Base-by-base conservation (phyloP, 2,797 vertebrate species). In the Heliangelus exortis region DNA sequence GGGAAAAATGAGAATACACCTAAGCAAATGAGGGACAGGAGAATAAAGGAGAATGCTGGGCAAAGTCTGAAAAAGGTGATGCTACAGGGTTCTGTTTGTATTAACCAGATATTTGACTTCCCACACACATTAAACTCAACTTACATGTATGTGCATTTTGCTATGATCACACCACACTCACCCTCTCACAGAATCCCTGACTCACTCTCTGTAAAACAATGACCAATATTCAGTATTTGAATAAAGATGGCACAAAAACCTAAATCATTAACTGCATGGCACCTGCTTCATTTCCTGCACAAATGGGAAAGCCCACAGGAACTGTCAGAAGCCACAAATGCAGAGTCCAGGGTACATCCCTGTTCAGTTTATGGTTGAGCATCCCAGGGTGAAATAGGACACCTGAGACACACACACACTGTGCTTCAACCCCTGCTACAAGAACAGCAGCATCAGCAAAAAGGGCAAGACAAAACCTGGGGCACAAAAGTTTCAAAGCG, bases 371-470 rank as follows among this genome's bases (percentile, higher is more conserved):
- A 53, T 2, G 5, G 71, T 6, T 8, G 3, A 67, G 41, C 41
- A 84, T 16, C 28, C 69, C 6, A 36, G 12, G 29, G 9, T 59
- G 28, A 86, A 53, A 77, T 7, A 5, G 45, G 50, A 9, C 51
- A 51, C 9, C 57, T 0, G 16, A 81, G 50, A 67, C 14, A 55
- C 12, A 16, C 12, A 16, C 1, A 4, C 0, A 3, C n/a, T 39
- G 34, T 12, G 16, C 39, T 74, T 67, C 68, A 66, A 90, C 58
- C 18, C 39, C 48, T 33, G 57, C 47, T 15, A 28, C 1, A 3
- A 31, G 51, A 85, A 50, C 0, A 1, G 23, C 69, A 76, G 43
- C 25, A 41, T 9, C 57, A 86, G 72, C 41, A 63, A 33, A 33
- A 83, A 80, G 28, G 15, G 8, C 33, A 68, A 48, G 31, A 74